These are phyloP conservation scores for Polydrusus tereticollis DNA, from an alignment of 2,888 invertebrate genomes.

Conservation along the genomic window DNA sequence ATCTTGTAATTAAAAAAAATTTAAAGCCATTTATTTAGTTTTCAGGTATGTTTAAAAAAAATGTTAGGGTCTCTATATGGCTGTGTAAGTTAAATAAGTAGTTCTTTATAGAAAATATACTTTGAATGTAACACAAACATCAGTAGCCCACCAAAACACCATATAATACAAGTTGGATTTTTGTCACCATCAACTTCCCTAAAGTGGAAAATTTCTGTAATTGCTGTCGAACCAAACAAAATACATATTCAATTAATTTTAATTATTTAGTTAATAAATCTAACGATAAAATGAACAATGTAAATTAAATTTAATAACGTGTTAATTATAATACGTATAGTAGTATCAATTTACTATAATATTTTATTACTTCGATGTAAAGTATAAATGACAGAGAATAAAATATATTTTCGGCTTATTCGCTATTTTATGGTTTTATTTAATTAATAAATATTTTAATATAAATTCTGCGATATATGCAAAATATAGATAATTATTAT, in stretches of 20 bases:
- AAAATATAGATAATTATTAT: neutral
- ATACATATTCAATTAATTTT: too few species aligned
- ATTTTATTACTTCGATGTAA: neutral
- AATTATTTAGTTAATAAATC: too few species aligned
- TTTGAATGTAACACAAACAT: too few species aligned
- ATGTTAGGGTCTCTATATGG: too few species aligned
- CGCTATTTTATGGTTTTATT: neutral
- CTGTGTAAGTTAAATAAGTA: too few species aligned
- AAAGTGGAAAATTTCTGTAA: too few species aligned
- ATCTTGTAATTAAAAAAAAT: neutral
- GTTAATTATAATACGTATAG: constrained; percentile 3
- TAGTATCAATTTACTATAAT: neutral
- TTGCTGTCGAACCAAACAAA: too few species aligned
- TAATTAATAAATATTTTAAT: constrained; percentile 8
- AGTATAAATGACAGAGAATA: neutral
- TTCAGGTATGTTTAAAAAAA: too few species aligned
- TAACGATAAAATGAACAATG: neutral
- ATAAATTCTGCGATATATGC: neutral
- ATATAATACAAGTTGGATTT: too few species aligned
- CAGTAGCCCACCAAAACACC: too few species aligned
- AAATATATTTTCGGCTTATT: neutral
- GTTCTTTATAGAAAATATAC: too few species aligned
- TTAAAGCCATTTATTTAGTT: neutral
- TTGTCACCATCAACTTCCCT: too few species aligned
- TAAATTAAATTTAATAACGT: neutral